A percentile compares a stretch with the other conserved stretches of the same genome.
Evolutionary conservation across 2,888 invertebrate genomes (phyloP).

Genomic region (Bedellia somnulentella): DNA sequence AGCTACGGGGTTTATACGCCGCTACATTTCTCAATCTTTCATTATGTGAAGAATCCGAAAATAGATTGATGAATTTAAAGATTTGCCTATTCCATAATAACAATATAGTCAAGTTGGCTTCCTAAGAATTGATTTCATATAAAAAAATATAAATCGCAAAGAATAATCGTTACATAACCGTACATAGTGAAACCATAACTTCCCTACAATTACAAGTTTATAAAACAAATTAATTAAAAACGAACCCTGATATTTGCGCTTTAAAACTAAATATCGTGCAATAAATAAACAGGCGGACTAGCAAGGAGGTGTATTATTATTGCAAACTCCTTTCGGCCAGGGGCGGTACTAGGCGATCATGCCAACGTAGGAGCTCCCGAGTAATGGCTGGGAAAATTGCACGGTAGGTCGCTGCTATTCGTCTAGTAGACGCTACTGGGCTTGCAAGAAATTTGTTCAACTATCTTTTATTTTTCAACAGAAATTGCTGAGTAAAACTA

Average conservation of each 20-base stretch:
- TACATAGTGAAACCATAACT: too few species aligned
- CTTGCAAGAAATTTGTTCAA: conserved; percentile 8
- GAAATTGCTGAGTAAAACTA: conserved; percentile 1
- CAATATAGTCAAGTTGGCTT: too few species aligned
- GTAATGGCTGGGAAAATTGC: conserved; percentile 13
- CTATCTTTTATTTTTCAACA: background rate
- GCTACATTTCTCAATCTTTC: too few species aligned
- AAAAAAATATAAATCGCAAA: too few species aligned
- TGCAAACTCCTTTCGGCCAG: conserved; percentile 14
- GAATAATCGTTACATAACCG: too few species aligned
- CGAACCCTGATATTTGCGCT: conserved; percentile 8
- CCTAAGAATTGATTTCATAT: too few species aligned
- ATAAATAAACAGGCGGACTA: conserved; percentile 3
- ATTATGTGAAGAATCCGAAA: too few species aligned
- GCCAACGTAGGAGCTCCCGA: conserved; percentile 21
- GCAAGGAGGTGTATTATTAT: conserved; percentile 8
- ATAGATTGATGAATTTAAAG: too few species aligned
- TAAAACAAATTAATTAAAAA: conserved; percentile 13
- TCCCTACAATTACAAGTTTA: too few species aligned
- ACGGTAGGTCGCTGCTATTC: conserved; percentile 1
- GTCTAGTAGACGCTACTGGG: conserved; percentile 13
- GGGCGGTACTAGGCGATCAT: conserved; percentile 22
- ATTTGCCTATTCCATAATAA: too few species aligned
- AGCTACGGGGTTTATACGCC: too few species aligned
- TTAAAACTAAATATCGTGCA: conserved; percentile 6